A percentile compares a stretch with the other conserved stretches of the same genome.
Evolutionary conservation across 2,888 invertebrate genomes (phyloP).

Genomic region (Cryptocephalus moraei): DNA sequence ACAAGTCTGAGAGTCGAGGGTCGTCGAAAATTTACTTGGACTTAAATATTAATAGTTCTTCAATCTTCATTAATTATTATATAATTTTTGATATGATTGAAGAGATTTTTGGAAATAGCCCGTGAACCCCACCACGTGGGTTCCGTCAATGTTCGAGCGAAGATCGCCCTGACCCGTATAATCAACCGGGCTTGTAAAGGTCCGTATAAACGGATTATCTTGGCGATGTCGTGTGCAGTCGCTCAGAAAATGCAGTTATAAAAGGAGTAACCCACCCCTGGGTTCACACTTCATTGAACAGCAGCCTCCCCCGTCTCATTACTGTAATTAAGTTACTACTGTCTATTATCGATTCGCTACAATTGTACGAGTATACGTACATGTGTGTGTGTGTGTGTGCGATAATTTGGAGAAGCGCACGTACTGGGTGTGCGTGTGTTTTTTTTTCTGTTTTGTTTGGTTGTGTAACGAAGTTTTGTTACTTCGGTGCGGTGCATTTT

Average conservation of each 20-base stretch:
- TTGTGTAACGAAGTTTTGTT: no score
- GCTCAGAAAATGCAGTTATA: conserved; percentile 35
- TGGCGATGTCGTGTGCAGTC: conserved; percentile 32
- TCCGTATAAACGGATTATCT: conserved; percentile 34
- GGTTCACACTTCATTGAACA: conserved; percentile 30
- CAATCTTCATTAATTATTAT: no score
- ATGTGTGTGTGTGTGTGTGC: background rate
- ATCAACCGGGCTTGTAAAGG: conserved; percentile 34
- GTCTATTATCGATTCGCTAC: conserved; percentile 19
- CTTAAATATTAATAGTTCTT: no score
- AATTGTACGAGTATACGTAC: conserved; percentile 7
- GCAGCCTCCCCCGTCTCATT: conserved; percentile 24
- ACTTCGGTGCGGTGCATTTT: no score
- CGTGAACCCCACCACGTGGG: no score
- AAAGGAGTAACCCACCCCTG: conserved; percentile 22
- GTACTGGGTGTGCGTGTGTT: no score
- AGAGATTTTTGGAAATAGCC: no score
- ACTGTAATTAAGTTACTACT: conserved; percentile 30
- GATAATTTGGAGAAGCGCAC: no score
- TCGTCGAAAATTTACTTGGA: no score
- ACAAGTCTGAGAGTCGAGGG: no score
- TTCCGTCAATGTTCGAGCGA: background rate
- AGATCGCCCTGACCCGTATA: conserved; percentile 24
- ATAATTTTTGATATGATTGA: no score
- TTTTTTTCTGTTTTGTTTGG: no score